Conservation (phyloP, 2,888 invertebrate genomes). For the Cephus runcator region DNA sequence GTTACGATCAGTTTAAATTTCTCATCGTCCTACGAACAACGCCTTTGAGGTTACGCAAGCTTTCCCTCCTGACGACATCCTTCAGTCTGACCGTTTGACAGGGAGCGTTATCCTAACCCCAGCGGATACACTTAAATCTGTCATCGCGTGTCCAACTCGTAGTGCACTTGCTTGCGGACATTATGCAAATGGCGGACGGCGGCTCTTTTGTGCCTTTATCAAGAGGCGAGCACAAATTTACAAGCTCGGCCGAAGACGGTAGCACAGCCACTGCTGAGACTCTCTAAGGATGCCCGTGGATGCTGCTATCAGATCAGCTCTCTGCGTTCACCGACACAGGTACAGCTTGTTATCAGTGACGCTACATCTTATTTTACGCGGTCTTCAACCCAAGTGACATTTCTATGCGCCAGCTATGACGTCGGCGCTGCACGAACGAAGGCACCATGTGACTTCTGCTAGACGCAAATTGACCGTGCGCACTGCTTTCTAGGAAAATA, state of each 20-base stretch:
- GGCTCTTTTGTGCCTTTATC: conserved; percentile 54
- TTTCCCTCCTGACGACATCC: not conserved
- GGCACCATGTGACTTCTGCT: conserved; percentile 58
- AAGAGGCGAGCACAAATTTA: conserved; percentile 56
- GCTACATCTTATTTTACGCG: conserved; percentile 65
- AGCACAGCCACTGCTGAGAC: conserved; percentile 7
- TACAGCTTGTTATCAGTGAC: conserved; percentile 56
- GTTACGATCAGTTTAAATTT: not conserved
- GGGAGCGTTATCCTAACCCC: not conserved
- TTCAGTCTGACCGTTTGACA: not conserved
- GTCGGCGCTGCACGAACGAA: conserved; percentile 55
- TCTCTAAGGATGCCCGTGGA: conserved; percentile 1
- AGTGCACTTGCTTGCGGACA: conserved; percentile 9
- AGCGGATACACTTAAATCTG: not conserved
- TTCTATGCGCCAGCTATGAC: conserved; percentile 64
- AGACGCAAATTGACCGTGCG: conserved; percentile 62
- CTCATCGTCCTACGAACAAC: not conserved
- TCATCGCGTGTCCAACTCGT: conserved; percentile 1
- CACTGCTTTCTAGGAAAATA: conserved; percentile 29
- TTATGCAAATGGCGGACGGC: conserved; percentile 25
- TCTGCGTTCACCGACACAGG: conserved; percentile 22
- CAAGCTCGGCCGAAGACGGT: conserved; percentile 40
- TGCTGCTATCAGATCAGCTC: conserved; percentile 45
- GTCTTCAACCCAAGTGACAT: conserved; percentile 59
- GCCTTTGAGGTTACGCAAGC: not conserved